phyloP scores from a whole-genome alignment of 2,888 invertebrate genomes.

The Nyleta sp. region DNA sequence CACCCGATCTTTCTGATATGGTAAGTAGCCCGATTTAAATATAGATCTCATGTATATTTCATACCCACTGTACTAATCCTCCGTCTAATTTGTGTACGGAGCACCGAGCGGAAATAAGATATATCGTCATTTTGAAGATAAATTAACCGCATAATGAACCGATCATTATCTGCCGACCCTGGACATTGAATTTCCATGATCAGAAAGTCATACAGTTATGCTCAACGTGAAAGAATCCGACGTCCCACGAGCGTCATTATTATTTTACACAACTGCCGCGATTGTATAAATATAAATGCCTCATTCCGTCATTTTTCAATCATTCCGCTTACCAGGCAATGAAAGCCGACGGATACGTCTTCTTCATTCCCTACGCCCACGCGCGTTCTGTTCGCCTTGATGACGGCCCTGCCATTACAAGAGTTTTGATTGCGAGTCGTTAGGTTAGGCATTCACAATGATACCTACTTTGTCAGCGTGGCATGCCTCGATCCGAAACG shows the following conservation, averaged over 20 bases:
- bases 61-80: constrained; percentile 1
- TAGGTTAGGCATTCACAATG: constrained; percentile 70
- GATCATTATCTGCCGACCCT: constrained; percentile 21
- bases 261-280: constrained; percentile 14
- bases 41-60: constrained; percentile 41
- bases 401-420: constrained; percentile 76
- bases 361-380: constrained; percentile 61
- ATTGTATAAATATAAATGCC: constrained; percentile 18
- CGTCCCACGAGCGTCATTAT: constrained; percentile 33
- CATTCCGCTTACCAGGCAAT: constrained; percentile 28
- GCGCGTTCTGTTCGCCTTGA: constrained; percentile 56
- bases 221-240: constrained; percentile 1
- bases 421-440: constrained; percentile 78
- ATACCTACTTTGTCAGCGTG: constrained; percentile 75
- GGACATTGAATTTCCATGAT: constrained; percentile 23
- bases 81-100: constrained; percentile 14
- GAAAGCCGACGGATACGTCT: constrained; percentile 42
- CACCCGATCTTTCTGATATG: constrained; percentile 47
- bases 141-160: constrained; percentile 15
- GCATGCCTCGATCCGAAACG: constrained; percentile 54
- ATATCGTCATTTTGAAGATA: constrained; percentile 13
- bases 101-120: constrained; percentile 20
- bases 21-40: constrained; percentile 28
- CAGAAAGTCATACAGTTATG: constrained; percentile 13
- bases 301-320: constrained; percentile 49